phyloP scores from a whole-genome alignment of 2,888 invertebrate species.

The Carpatolechia fugitivella region DNA sequence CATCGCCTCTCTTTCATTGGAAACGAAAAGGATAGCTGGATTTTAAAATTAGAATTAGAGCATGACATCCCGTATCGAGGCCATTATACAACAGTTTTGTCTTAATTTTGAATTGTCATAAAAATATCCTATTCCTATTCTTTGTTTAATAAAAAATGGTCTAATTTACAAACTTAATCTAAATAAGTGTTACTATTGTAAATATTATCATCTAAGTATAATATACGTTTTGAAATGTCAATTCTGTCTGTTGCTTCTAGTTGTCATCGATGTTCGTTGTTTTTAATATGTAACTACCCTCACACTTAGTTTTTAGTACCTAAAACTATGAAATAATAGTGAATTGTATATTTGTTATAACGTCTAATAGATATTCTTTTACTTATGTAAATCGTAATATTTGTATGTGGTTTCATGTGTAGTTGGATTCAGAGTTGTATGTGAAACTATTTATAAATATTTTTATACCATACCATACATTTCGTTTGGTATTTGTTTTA shows the following conservation, averaged over 20 bases:
- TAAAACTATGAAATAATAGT: background rate
- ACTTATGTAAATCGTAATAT: too few relatives aligned
- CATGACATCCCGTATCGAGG: too few relatives aligned
- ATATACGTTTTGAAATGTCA: slow-evolving; percentile 14
- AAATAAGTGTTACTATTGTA: slow-evolving; percentile 17
- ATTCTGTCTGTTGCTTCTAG: slow-evolving; percentile 8
- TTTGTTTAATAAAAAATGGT: background rate
- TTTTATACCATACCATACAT: too few relatives aligned
- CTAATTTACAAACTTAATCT: background rate
- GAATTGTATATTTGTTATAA: too few relatives aligned
- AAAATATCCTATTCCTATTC: background rate
- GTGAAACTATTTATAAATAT: too few relatives aligned
- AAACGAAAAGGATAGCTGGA: too few relatives aligned
- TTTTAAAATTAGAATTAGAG: too few relatives aligned
- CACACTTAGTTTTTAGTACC: background rate
- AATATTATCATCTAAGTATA: slow-evolving; percentile 7
- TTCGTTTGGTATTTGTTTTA: too few relatives aligned
- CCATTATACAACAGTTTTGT: background rate
- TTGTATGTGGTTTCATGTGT: too few relatives aligned
- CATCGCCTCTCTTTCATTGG: too few relatives aligned
- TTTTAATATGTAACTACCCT: background rate
- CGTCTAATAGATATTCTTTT: too few relatives aligned
- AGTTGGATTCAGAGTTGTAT: too few relatives aligned
- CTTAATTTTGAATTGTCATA: background rate
- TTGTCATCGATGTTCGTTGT: background rate